Evolutionary conservation across 2,113 vertebrate species (phyloP).

Genomic region (Neoarius graeffei): DNA sequence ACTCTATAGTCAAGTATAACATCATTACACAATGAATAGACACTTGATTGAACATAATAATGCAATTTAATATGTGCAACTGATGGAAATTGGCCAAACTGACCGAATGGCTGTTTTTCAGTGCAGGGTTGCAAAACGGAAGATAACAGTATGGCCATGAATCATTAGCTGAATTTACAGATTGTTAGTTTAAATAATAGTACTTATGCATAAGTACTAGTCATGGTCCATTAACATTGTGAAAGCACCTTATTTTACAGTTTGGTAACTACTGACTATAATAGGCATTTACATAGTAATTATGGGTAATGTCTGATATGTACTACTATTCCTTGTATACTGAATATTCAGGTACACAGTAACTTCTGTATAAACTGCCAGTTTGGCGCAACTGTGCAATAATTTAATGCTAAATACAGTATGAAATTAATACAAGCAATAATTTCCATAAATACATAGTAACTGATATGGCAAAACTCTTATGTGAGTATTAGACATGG

Average conservation of each 20-base stretch:
- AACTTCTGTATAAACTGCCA: background rate
- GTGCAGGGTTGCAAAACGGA: background rate
- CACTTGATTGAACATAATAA: background rate
- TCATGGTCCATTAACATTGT: background rate
- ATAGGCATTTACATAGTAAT: background rate
- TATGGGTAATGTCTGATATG: background rate
- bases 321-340: background rate
- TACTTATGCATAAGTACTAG: background rate
- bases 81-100: background rate
- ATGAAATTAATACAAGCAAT: background rate
- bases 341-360: background rate
- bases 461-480: background rate
- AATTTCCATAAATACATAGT: background rate
- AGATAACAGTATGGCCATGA: background rate
- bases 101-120: background rate
- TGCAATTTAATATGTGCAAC: background rate
- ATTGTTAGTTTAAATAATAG: conserved; percentile 8
- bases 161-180: conserved; percentile 10
- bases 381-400: background rate
- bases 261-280: background rate
- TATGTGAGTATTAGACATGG: background rate
- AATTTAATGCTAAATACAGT: background rate
- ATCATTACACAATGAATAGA: background rate
- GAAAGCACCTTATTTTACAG: background rate
- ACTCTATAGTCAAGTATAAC: background rate